phyloP scores from a whole-genome alignment of 2,113 vertebrate species.

The Sphaerodactylus townsendi region DNA sequence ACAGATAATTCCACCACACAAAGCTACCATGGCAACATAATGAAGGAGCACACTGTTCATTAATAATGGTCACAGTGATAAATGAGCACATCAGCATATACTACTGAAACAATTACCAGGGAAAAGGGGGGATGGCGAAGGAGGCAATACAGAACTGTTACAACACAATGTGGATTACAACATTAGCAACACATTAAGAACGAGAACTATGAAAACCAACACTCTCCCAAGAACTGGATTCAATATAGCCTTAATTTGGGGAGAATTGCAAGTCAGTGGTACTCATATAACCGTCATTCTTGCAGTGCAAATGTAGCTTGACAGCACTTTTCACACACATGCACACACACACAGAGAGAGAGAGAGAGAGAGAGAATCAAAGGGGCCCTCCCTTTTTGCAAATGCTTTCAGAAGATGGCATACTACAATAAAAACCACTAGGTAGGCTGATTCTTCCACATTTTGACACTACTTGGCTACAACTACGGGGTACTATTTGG shows the following conservation, averaged over 20 bases:
- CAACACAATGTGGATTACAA: not conserved
- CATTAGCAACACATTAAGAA: not conserved
- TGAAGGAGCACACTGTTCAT: conserved; percentile 35
- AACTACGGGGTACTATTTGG: not conserved
- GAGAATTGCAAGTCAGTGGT: too few relatives aligned
- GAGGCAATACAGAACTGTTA: conserved; percentile 1
- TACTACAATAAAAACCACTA: not conserved
- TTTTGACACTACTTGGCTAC: not conserved
- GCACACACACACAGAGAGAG: too few relatives aligned
- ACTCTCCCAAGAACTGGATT: not conserved
- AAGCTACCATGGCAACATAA: conserved; percentile 54
- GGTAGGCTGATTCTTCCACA: not conserved
- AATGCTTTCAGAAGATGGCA: not conserved
- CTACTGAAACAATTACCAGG: conserved; percentile 35
- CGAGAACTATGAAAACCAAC: conserved; percentile 13
- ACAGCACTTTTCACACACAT: too few relatives aligned
- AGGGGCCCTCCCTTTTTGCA: not conserved
- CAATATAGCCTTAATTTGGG: not conserved
- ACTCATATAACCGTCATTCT: not conserved
- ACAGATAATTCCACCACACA: conserved; percentile 58
- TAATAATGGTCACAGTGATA: conserved; percentile 50
- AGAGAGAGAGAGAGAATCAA: too few relatives aligned
- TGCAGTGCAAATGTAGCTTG: not conserved
- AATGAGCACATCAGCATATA: conserved; percentile 42
- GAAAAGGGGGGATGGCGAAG: not conserved